Percentiles rank a stretch among this genome's conserved stretches.
Evolutionary conservation across 2,888 invertebrate genomes (phyloP).

Genomic region (Mythimna ferrago): DNA sequence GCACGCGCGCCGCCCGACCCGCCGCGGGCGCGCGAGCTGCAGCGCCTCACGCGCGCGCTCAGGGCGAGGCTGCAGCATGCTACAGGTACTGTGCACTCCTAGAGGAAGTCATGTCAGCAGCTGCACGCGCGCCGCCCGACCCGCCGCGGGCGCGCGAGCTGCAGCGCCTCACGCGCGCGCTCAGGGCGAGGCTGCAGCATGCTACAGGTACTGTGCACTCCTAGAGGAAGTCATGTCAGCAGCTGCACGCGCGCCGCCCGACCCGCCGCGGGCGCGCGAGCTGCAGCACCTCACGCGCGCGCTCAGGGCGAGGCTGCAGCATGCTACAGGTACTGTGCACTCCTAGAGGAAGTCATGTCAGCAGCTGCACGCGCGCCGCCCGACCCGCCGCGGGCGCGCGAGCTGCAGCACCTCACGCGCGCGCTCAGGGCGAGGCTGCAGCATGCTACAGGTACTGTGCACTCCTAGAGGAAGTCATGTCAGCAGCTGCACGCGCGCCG

Average conservation of each 20-base stretch:
- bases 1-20: slow-evolving; percentile 66
- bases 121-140: slow-evolving; percentile 68
- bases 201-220: slow-evolving; percentile 52
- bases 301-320: slow-evolving; percentile 64
- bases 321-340: slow-evolving; percentile 29
- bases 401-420: slow-evolving; percentile 61
- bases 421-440: slow-evolving; percentile 69
- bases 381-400: slow-evolving; percentile 56
- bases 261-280: slow-evolving; percentile 54
- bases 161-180: slow-evolving; percentile 69
- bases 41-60: slow-evolving; percentile 74
- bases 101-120: slow-evolving; percentile 71
- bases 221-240: slow-evolving; percentile 74
- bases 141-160: slow-evolving; percentile 50
- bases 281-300: slow-evolving; percentile 68
- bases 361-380: slow-evolving; percentile 67
- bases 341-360: slow-evolving; percentile 75
- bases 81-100: slow-evolving; percentile 61
- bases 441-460: slow-evolving; percentile 28
- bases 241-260: slow-evolving; percentile 66
- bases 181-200: slow-evolving; percentile 61
- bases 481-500: slow-evolving; percentile 65
- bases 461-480: slow-evolving; percentile 75
- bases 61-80: slow-evolving; percentile 37
- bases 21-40: slow-evolving; percentile 50